These are phyloP conservation scores for Ranitomeya imitator DNA, from an alignment of 2,113 vertebrate species.

Conservation along the genomic window DNA sequence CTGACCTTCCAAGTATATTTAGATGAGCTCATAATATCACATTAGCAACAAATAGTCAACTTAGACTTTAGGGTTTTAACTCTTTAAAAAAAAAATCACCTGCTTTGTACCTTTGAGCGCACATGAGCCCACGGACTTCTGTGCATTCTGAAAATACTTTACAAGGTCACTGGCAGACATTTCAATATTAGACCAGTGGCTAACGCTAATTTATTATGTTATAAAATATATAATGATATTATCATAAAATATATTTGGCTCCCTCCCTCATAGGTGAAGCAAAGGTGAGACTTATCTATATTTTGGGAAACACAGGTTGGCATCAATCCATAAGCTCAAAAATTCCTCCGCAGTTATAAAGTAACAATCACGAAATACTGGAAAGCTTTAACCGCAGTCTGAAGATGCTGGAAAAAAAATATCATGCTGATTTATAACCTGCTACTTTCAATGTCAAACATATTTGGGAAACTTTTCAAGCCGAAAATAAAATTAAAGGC, in stretches of 20 bases:
- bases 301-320: slow-evolving; percentile 26
- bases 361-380: slow-evolving; percentile 36
- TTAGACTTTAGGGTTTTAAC: too few species aligned
- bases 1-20: too few species aligned
- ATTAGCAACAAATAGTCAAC: too few species aligned
- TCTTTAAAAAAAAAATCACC: too few species aligned
- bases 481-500: slow-evolving; percentile 46
- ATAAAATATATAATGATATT: not conserved
- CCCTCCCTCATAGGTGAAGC: not conserved
- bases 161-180: not conserved
- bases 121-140: not conserved
- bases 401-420: slow-evolving; percentile 34
- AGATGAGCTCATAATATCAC: too few species aligned
- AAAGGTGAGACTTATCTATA: slow-evolving; percentile 20
- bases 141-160: not conserved
- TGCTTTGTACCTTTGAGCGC: not conserved
- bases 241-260: not conserved
- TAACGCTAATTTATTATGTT: not conserved
- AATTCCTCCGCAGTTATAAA: slow-evolving; percentile 32
- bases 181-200: not conserved
- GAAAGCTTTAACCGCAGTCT: slow-evolving; percentile 37
- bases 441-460: slow-evolving; percentile 44
- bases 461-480: slow-evolving; percentile 33
- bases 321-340: slow-evolving; percentile 11
- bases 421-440: slow-evolving; percentile 41